Percentiles rank a stretch among this genome's conserved stretches.
phyloP scores from a whole-genome alignment of 53 echinoderm and acorn worm genomes.

The Henricia sp. region DNA sequence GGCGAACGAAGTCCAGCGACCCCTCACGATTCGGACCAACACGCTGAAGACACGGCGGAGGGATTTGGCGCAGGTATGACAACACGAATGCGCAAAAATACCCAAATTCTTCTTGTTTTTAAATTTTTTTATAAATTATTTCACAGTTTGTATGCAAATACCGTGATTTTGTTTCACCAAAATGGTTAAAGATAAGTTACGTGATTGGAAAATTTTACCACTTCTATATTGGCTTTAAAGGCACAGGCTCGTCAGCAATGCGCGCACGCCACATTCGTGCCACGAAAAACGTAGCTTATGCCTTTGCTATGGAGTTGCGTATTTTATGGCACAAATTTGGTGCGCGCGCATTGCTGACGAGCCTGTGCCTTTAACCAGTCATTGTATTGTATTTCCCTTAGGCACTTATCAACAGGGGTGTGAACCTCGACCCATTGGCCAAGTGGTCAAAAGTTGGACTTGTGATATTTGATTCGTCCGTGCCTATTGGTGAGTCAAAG shows the following conservation, averaged over 20 bases:
- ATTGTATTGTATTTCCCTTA: conserved; percentile 22
- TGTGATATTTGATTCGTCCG: conserved; percentile 90
- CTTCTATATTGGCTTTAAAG: too few relatives aligned
- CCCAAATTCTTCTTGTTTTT: neutral
- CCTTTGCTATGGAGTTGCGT: too few relatives aligned
- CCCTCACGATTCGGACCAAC: conserved; percentile 94
- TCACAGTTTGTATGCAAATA: neutral
- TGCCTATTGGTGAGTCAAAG: conserved; percentile 85
- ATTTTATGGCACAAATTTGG: too few relatives aligned
- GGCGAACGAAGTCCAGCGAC: conserved; percentile 94
- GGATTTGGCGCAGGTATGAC: conserved; percentile 93
- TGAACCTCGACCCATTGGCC: conserved; percentile 94
- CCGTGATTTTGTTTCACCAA: neutral
- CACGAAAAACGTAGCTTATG: too few relatives aligned
- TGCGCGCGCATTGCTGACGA: too few relatives aligned
- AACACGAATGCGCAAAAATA: neutral
- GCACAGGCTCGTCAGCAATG: too few relatives aligned
- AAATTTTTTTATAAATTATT: neutral
- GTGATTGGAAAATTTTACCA: too few relatives aligned
- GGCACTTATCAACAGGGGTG: conserved; percentile 96
- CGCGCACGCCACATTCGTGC: too few relatives aligned
- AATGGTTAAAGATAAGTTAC: neutral
- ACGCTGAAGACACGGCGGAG: conserved; percentile 94
- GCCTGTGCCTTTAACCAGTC: neutral
- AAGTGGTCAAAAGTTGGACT: conserved; percentile 99